Evolutionary conservation across 2,113 vertebrate genomes (phyloP).

Genomic region (Ursus arctos): DNA sequence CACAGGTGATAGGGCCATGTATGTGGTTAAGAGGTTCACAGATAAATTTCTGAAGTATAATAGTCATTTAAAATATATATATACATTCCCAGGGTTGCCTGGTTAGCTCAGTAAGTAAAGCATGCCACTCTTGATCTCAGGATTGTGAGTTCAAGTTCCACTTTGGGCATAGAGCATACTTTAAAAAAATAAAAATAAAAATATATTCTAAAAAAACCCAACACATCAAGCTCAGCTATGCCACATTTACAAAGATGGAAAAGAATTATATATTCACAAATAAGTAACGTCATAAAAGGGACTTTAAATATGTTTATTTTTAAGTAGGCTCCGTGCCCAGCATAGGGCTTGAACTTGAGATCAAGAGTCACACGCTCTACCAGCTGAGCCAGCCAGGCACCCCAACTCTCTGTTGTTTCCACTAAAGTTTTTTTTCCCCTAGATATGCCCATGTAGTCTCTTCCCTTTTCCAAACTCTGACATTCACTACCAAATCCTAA

Average conservation of each 20-base stretch:
- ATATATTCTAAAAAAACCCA: not conserved
- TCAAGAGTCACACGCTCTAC: not conserved
- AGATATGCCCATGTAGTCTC: not conserved
- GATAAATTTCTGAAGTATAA: not conserved
- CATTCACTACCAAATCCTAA: not conserved
- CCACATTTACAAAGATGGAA: not conserved
- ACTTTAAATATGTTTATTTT: not conserved
- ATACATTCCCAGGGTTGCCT: not conserved
- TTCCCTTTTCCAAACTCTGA: not conserved
- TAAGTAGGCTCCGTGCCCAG: not conserved
- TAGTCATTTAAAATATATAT: not conserved
- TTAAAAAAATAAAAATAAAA: not conserved
- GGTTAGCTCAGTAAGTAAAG: not conserved
- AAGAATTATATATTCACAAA: not conserved
- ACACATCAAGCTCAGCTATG: not conserved
- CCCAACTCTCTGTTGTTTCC: not conserved
- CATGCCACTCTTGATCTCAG: not conserved
- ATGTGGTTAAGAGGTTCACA: not conserved
- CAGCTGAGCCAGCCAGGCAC: not conserved
- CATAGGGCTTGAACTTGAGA: not conserved
- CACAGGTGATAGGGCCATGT: not conserved
- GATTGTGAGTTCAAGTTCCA: not conserved
- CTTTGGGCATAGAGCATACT: not conserved
- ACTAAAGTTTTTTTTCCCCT: not conserved
- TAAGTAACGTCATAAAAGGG: not conserved